Evolutionary conservation across 2,113 vertebrate genomes (phyloP).

Genomic region (Larimichthys crocea): DNA sequence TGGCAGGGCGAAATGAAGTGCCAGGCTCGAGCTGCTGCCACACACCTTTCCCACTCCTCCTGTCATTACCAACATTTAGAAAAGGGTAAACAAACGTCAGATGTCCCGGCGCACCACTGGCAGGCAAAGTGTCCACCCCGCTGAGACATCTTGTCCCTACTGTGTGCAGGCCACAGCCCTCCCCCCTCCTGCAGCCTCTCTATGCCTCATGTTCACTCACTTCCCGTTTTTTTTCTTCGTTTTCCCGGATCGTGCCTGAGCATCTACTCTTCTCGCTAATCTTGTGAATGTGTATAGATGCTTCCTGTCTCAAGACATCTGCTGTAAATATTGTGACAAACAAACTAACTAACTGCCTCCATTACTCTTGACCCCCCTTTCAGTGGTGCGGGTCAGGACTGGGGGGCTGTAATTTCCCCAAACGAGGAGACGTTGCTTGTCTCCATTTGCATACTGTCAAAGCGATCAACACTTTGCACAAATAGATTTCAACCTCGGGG

Average conservation of each 20-base stretch:
- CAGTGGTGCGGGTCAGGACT: background rate
- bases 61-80: slow-evolving; percentile 60
- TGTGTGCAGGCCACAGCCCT: slow-evolving; percentile 23
- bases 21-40: background rate
- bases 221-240: slow-evolving; percentile 63
- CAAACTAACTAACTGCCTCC: slow-evolving; percentile 17
- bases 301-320: slow-evolving; percentile 31
- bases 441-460: slow-evolving; percentile 36
- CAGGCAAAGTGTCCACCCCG: slow-evolving; percentile 44
- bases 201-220: background rate
- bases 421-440: background rate
- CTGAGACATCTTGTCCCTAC: slow-evolving; percentile 42
- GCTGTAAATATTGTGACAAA: slow-evolving; percentile 48
- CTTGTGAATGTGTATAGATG: background rate
- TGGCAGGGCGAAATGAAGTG: slow-evolving; percentile 13
- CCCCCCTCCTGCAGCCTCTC: background rate
- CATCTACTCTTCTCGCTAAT: slow-evolving; percentile 23
- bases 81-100: slow-evolving; percentile 51
- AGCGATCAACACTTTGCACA: slow-evolving; percentile 44
- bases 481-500: slow-evolving; percentile 49
- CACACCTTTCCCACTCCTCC: slow-evolving; percentile 8
- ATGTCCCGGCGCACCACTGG: slow-evolving; percentile 27
- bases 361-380: slow-evolving; percentile 9
- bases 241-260: background rate
- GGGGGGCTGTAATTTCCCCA: slow-evolving; percentile 15